Evolutionary conservation across 2,888 invertebrate species (phyloP), one percentile per base, ranked within the genome.

Genomic region (Sphaerophoria rueppellii): DNA sequence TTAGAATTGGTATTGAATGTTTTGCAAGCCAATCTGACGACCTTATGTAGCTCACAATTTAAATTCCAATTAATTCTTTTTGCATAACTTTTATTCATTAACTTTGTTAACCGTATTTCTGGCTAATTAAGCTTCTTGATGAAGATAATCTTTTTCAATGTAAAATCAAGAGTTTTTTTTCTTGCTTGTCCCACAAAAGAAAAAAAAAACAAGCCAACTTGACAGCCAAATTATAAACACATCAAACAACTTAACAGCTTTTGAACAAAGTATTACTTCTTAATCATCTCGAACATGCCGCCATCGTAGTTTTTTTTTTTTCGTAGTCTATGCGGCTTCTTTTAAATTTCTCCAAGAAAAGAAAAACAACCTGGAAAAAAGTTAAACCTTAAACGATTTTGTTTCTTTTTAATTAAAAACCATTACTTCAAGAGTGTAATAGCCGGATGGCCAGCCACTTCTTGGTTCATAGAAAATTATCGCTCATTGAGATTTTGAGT

Each of bases 401-500:
- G 32, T 57, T 37, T 61, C 52, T 63, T 37, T 54, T 71, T 32
- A 58, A 65, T 78, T 69, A 79, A 74, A 43, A 60, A 69, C 57
- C 48, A 50, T 61, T 61, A 6, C n/a, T 50, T 57, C 55, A 48
- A 16, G 1, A 43, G 69, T 74, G 54, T 32, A 46, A 61, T 60
- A 78, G 78, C 63, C 57, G 55, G 63, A 63, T 52, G 63, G 57
- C 14, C 12, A 58, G 57, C 73, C 74, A 57, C 57, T 48, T 55
- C 37, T 65, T 50, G 7, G 37, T 54, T 40, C 24, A 48, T 48
- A 46, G 32, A 67, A 75, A 71, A 63, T 50, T 46, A 57, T 14
- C n/a, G 16, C 34, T 34, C 12, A 48, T 43, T 48, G 34, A 65
- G 50, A 34, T 50, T 24, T 12, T 60, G 54, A 57, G 43, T 58